phyloP scores from a whole-genome alignment of 92 coral and sea anemone genomes.

The Zoanthus sociatus region DNA sequence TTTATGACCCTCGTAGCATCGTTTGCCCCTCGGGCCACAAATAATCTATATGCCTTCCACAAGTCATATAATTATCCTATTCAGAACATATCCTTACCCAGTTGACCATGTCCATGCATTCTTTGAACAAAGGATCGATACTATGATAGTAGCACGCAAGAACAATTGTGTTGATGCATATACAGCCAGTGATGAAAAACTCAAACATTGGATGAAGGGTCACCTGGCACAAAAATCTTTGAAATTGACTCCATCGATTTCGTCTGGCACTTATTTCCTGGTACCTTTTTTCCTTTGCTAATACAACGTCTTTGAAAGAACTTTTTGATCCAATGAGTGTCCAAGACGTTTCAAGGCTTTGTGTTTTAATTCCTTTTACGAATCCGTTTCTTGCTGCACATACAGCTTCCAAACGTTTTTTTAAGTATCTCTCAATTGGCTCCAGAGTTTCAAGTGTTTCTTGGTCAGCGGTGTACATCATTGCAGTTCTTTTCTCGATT shows the following conservation, averaged over 20 bases:
- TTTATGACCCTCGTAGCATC: too few species aligned
- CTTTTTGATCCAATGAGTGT: constrained; percentile 20
- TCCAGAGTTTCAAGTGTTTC: constrained; percentile 30
- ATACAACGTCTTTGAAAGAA: constrained; percentile 22
- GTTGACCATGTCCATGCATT: constrained; percentile 4
- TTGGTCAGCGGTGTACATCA: constrained; percentile 25
- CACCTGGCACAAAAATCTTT: not conserved
- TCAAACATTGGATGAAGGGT: constrained; percentile 32
- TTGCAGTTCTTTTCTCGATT: constrained; percentile 32
- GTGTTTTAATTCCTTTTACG: too few species aligned
- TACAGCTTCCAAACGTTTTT: not conserved
- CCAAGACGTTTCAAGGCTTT: not conserved
- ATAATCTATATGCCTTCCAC: too few species aligned
- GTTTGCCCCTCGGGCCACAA: too few species aligned
- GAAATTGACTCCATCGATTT: constrained; percentile 20
- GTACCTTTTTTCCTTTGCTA: constrained; percentile 9
- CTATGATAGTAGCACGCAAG: constrained; percentile 28
- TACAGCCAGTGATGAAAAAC: constrained; percentile 14
- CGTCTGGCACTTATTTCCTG: not conserved
- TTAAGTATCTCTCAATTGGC: constrained; percentile 15
- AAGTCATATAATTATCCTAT: too few species aligned
- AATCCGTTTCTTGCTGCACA: not conserved
- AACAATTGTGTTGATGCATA: constrained; percentile 34
- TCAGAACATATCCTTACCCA: not conserved
- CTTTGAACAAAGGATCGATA: constrained; percentile 28